Conservation (phyloP, 1,140 invertebrate genomes). For the Drosophila lacertosa region DNA sequence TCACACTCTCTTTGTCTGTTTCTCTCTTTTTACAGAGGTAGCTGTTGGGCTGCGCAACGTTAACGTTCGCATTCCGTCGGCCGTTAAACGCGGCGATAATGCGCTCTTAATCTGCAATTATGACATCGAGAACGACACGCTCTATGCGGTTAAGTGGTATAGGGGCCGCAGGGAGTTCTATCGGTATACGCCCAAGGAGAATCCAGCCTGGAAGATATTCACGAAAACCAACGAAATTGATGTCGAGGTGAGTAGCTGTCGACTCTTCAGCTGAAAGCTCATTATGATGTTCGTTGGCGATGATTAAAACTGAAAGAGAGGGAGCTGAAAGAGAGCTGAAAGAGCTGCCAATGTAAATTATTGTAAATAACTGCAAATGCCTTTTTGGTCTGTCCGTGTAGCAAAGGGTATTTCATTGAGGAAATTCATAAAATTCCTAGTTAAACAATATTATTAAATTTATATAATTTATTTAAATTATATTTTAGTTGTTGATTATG, state of each 20-base stretch:
- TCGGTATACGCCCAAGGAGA: slow-evolving; percentile 88
- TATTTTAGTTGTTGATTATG: too few relatives aligned
- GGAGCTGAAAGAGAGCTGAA: slow-evolving; percentile 24
- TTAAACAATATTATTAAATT: too few relatives aligned
- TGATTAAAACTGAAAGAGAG: slow-evolving; percentile 45
- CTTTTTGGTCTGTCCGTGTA: neutral
- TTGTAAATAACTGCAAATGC: slow-evolving; percentile 57
- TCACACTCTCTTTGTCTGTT: neutral
- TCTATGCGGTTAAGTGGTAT: slow-evolving; percentile 95
- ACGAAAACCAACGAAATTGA: slow-evolving; percentile 88
- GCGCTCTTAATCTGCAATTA: slow-evolving; percentile 91
- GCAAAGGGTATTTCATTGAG: neutral
- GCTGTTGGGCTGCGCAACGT: slow-evolving; percentile 85
- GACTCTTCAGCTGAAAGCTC: slow-evolving; percentile 1
- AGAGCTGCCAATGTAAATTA: slow-evolving; percentile 61
- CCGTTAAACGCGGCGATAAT: slow-evolving; percentile 88
- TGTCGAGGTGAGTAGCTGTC: slow-evolving; percentile 87
- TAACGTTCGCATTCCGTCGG: slow-evolving; percentile 88
- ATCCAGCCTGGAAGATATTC: slow-evolving; percentile 88
- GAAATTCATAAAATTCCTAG: too few relatives aligned
- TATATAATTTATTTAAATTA: too few relatives aligned
- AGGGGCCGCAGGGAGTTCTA: slow-evolving; percentile 88
- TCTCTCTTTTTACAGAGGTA: slow-evolving; percentile 56
- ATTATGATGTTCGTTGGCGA: slow-evolving; percentile 28
- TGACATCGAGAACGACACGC: slow-evolving; percentile 89